Conservation (phyloP, 2,113 vertebrate genomes). For the Pogonocichla stellata region DNA sequence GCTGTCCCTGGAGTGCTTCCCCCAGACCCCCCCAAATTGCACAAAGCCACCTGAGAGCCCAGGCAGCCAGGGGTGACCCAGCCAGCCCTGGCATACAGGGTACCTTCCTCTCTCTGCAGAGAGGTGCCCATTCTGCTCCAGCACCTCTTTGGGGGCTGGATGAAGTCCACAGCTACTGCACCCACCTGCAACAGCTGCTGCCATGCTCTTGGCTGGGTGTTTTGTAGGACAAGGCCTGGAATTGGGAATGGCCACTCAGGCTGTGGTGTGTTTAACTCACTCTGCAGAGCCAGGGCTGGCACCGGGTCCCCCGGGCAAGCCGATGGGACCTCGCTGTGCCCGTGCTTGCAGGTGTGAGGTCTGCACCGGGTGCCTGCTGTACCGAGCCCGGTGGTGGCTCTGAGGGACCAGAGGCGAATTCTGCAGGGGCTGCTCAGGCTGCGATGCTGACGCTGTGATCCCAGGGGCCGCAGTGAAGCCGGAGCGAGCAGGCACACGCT, state of each 20-base stretch:
- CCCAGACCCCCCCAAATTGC: fast-evolving
- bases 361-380: fast-evolving
- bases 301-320: fast-evolving
- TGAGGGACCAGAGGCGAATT: not conserved
- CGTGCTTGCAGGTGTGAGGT: not conserved
- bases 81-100: not conserved
- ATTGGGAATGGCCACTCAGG: fast-evolving
- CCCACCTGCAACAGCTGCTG: not conserved
- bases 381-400: fast-evolving
- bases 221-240: not conserved
- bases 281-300: not conserved
- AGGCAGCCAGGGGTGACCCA: not conserved
- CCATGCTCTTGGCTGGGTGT: fast-evolving
- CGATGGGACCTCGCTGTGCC: not conserved
- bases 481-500: fast-evolving
- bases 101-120: fast-evolving
- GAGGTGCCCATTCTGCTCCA: not conserved
- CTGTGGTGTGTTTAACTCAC: fast-evolving
- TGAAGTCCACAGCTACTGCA: not conserved
- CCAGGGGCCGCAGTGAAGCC: not conserved
- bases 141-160: not conserved
- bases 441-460: not conserved
- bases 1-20: not conserved
- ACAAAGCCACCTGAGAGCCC: not conserved
- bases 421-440: fast-evolving